Conservation (phyloP, 2,888 invertebrate genomes). For the Phyto melanocephala region DNA sequence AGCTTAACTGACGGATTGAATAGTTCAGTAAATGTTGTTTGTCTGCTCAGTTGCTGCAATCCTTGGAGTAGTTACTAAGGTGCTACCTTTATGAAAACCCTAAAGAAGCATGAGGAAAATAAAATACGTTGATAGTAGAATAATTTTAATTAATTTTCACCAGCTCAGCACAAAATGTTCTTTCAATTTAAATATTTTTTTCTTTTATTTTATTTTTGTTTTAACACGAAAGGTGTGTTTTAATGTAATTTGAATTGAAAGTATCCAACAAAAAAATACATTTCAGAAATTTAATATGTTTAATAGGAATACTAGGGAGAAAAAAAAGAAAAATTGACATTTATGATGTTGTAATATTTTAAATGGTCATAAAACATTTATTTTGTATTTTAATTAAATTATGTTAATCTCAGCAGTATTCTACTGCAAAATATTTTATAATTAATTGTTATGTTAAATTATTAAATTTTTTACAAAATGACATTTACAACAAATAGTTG, state of each 20-base stretch:
- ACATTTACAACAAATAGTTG: neutral
- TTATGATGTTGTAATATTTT: slow-evolving; percentile 7
- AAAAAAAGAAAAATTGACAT: too few species aligned
- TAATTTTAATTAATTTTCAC: slow-evolving; percentile 79
- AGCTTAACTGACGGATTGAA: too few species aligned
- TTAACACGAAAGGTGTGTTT: slow-evolving; percentile 45
- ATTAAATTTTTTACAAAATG: too few species aligned
- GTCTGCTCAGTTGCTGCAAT: neutral
- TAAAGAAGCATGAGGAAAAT: too few species aligned
- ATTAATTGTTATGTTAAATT: slow-evolving; percentile 30
- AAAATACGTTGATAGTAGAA: too few species aligned
- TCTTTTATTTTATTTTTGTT: slow-evolving; percentile 11
- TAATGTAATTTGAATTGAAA: slow-evolving; percentile 44
- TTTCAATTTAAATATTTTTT: slow-evolving; percentile 42
- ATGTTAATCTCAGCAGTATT: slow-evolving; percentile 53
- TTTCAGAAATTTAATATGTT: slow-evolving; percentile 39
- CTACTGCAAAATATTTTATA: too few species aligned
- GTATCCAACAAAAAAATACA: slow-evolving; percentile 8
- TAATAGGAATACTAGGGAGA: neutral
- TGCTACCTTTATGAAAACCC: slow-evolving; percentile 22
- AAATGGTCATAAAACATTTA: slow-evolving; percentile 7
- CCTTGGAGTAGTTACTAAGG: slow-evolving; percentile 35
- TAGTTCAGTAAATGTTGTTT: too few species aligned
- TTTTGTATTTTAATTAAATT: slow-evolving; percentile 58
- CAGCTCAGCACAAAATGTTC: slow-evolving; percentile 74